Evolutionary conservation across 23 tunicate species (phyloP), one percentile per base, ranked within the genome.

Genomic region (Aplidium turbinatum): DNA sequence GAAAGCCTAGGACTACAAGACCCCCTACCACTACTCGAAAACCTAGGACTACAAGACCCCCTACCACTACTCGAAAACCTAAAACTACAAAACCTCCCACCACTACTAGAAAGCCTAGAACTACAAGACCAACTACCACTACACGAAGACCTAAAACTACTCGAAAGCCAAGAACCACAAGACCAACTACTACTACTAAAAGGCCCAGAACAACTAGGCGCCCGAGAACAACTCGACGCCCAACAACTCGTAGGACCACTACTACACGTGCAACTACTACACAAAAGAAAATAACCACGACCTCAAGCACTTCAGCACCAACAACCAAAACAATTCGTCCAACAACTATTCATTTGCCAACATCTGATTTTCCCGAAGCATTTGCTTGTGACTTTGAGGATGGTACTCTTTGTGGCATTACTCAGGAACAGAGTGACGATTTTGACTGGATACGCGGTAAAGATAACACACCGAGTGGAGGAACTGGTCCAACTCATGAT

Each of bases 401-500:
- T 6, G 28, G 62, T 2, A 45, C 13, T 20, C 13, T 58, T 1
- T 91, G 97, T 60, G 86, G 79, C 11, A 74, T 91, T 67, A 28
- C 31, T n/a, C 97, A 91, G 67, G 4, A 38, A 2, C 56, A 38
- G 5, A 51, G 36, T 38, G 97, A 91, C 35, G 35, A 78, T 0
- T 81, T 80, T 50, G 89, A 91, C 66, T 91, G 97, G 97, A 56
- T 50, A 29, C 79, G 79, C 33, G 29, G 38, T 3, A n/a, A 30
- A 24, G 86, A 78, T 65, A 68, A 38, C 3, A 73, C 97, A 24
- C 70, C 86, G 5, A 84, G 91, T 46, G 30, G 66, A 11, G 82
- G 82, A 6, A 91, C 97, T 27, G 97, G 97, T 5, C 97, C 97
- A 0, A 54, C 4, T 0, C 39, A 31, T 19, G 97, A 91, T 57